These are phyloP conservation scores for Falco berigora DNA, from an alignment of 2,797 vertebrate species.

Conservation along the genomic window DNA sequence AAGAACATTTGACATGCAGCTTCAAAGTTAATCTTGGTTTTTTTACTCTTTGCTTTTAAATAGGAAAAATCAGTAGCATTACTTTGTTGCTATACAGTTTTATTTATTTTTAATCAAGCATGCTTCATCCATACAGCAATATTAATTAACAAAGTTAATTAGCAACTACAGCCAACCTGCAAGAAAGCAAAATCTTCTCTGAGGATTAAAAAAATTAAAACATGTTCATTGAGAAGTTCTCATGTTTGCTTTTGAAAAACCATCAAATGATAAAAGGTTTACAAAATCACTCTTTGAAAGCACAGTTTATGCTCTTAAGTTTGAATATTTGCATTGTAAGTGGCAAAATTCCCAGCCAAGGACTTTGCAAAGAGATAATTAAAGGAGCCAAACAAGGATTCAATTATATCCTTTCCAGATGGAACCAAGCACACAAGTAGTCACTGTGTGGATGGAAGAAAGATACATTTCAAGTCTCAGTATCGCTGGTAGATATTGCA, in stretches of 20 bases:
- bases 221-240: conserved; percentile 8
- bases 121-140: conserved; percentile 25
- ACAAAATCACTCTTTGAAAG: conserved; percentile 20
- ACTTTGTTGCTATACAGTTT: background rate
- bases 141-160: conserved; percentile 57
- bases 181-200: conserved; percentile 26
- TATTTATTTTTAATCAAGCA: conserved; percentile 54
- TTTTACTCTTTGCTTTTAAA: conserved; percentile 17
- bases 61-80: conserved; percentile 4
- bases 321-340: conserved; percentile 42
- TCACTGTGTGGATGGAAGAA: conserved; percentile 18
- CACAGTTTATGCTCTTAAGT: conserved; percentile 15
- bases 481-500: background rate
- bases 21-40: conserved; percentile 14
- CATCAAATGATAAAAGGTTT: conserved; percentile 46
- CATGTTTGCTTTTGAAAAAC: background rate
- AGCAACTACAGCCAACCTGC: conserved; percentile 25
- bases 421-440: background rate
- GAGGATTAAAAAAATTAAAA: conserved; percentile 26
- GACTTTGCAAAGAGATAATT: conserved; percentile 23
- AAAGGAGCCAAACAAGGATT: conserved; percentile 33
- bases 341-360: conserved; percentile 26
- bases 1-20: conserved; percentile 41
- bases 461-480: conserved; percentile 5
- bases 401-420: conserved; percentile 45